These are phyloP conservation scores for Cabera pusaria DNA, from an alignment of 2,888 invertebrate genomes.

Conservation along the genomic window DNA sequence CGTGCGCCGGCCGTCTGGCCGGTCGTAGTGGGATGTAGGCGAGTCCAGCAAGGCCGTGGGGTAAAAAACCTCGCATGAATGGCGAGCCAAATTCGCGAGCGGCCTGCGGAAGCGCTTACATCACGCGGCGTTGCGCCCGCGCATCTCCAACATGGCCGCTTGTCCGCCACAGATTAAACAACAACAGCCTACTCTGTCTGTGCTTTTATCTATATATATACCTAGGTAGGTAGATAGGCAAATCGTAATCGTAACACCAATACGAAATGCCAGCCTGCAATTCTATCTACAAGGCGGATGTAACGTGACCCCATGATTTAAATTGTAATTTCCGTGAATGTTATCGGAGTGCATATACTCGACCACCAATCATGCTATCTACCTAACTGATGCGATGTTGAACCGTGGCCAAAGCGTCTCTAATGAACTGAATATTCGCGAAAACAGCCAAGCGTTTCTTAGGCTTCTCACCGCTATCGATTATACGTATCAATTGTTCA, in stretches of 20 bases:
- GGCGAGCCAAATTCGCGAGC: conserved; percentile 61
- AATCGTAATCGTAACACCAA: too few relatives aligned
- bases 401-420: conserved; percentile 26
- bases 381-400: conserved; percentile 13
- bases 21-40: conserved; percentile 50
- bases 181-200: conserved; percentile 2
- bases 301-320: too few relatives aligned
- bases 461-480: conserved; percentile 16
- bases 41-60: conserved; percentile 66
- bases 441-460: conserved; percentile 15
- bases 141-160: conserved; percentile 42
- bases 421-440: conserved; percentile 23
- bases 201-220: not conserved
- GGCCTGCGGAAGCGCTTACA: conserved; percentile 62
- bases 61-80: conserved; percentile 74
- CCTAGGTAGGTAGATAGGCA: too few relatives aligned
- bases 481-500: too few relatives aligned
- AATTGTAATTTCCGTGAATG: too few relatives aligned
- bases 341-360: too few relatives aligned
- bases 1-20: conserved; percentile 45
- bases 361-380: not conserved
- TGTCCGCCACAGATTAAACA: conserved; percentile 6
- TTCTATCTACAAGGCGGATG: too few relatives aligned
- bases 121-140: conserved; percentile 51
- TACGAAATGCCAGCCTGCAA: too few relatives aligned